phyloP scores from a whole-genome alignment of 2,888 invertebrate species.

The Macaria notata region DNA sequence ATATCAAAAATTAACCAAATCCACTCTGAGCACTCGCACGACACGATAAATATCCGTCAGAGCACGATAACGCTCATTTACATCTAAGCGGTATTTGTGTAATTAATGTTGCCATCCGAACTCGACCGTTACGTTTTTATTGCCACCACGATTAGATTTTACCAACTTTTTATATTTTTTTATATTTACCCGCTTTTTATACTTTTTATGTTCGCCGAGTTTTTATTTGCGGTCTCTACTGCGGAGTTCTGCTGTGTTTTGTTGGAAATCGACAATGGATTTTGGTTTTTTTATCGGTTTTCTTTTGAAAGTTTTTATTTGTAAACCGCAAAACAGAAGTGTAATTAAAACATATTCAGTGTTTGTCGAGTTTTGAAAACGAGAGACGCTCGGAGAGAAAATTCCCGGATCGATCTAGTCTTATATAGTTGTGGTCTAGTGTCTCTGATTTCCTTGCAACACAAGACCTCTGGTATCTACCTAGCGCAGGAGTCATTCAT shows the following conservation, averaged over 20 bases:
- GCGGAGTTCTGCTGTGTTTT: constrained; percentile 23
- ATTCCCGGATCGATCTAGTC: no score
- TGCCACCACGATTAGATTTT: constrained; percentile 45
- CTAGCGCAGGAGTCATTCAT: no score
- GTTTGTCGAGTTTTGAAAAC: not conserved
- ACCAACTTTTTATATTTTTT: constrained; percentile 24
- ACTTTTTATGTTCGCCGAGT: constrained; percentile 14
- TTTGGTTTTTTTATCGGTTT: constrained; percentile 18
- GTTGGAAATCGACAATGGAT: constrained; percentile 26
- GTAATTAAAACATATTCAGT: no score
- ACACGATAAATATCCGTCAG: constrained; percentile 40
- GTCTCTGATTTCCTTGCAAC: no score
- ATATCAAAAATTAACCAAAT: constrained; percentile 1
- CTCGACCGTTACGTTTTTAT: constrained; percentile 41
- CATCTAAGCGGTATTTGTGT: constrained; percentile 51
- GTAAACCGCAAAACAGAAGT: constrained; percentile 3
- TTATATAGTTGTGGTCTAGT: no score
- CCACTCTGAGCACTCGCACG: constrained; percentile 15
- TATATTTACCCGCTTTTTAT: constrained; percentile 23
- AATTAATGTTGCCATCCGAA: constrained; percentile 48
- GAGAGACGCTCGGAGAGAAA: no score
- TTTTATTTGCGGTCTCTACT: constrained; percentile 23
- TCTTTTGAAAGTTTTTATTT: constrained; percentile 17
- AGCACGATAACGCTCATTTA: constrained; percentile 50
- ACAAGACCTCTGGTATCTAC: no score